phyloP scores from a whole-genome alignment of 2,888 invertebrate genomes.

The Cosmorhoe ocellata region DNA sequence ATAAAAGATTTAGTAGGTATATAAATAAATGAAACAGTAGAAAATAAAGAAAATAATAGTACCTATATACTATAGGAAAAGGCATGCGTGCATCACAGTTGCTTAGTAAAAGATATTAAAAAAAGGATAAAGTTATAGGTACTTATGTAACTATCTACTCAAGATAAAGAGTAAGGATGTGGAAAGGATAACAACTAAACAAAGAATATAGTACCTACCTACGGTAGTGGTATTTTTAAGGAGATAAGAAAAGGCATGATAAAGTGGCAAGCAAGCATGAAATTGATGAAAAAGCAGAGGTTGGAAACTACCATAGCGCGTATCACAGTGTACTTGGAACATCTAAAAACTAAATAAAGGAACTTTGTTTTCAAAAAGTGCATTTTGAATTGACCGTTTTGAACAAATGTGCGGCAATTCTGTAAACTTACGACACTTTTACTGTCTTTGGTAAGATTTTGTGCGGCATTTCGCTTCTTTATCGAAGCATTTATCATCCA shows the following conservation, averaged over 20 bases:
- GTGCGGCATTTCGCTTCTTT: conserved; percentile 43
- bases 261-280: conserved; percentile 9
- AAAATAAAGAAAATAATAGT: too few relatives aligned
- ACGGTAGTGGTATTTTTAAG: too few relatives aligned
- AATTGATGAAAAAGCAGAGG: neutral
- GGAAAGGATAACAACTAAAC: too few relatives aligned
- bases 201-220: too few relatives aligned
- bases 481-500: conserved; percentile 18
- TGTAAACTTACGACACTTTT: conserved; percentile 56
- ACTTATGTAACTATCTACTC: too few relatives aligned
- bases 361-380: conserved; percentile 57
- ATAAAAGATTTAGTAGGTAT: too few relatives aligned
- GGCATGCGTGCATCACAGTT: too few relatives aligned
- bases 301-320: conserved; percentile 56
- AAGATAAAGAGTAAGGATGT: too few relatives aligned
- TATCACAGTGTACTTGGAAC: conserved; percentile 77
- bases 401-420: conserved; percentile 81
- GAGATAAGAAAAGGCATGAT: neutral
- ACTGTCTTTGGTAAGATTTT: conserved; percentile 77
- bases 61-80: too few relatives aligned
- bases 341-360: conserved; percentile 53
- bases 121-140: too few relatives aligned
- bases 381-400: conserved; percentile 73
- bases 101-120: too few relatives aligned
- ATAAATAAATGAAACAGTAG: too few relatives aligned